Conservation (phyloP, 2,797 vertebrate genomes). For the Sebastes wilsoni region DNA sequence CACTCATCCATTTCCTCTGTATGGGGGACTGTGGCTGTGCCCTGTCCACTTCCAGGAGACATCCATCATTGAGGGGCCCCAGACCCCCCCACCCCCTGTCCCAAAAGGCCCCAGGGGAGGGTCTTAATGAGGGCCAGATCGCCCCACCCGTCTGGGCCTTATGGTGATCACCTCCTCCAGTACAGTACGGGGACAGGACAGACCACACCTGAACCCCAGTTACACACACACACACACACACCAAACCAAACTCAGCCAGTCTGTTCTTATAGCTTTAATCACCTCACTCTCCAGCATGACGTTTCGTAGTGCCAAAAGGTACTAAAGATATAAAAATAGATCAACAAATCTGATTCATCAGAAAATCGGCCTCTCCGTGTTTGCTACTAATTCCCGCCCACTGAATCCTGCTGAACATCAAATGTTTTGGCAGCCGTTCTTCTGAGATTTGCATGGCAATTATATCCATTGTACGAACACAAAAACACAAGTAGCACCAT, state of each 20-base stretch:
- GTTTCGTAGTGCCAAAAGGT: background rate
- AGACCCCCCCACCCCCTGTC: constrained; percentile 29
- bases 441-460: constrained; percentile 69
- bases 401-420: constrained; percentile 37
- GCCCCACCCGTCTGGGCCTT: constrained; percentile 79
- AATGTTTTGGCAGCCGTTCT: constrained; percentile 42
- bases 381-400: background rate
- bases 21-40: constrained; percentile 78
- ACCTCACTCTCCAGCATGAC: background rate
- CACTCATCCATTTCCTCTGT: constrained; percentile 74
- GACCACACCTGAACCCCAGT: constrained; percentile 76
- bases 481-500: constrained; percentile 61
- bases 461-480: constrained; percentile 55
- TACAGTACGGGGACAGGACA: constrained; percentile 55
- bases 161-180: constrained; percentile 78
- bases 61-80: constrained; percentile 82
- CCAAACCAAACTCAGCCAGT: background rate
- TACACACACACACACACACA: background rate
- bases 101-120: constrained; percentile 65
- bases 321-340: background rate
- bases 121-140: constrained; percentile 82
- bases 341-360: constrained; percentile 22
- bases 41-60: constrained; percentile 84
- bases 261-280: background rate
- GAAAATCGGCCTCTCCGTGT: constrained; percentile 7